Evolutionary conservation across 2,113 vertebrate species (phyloP), one percentile per base, ranked within the genome.

Genomic region (Psephotus haematonotus): DNA sequence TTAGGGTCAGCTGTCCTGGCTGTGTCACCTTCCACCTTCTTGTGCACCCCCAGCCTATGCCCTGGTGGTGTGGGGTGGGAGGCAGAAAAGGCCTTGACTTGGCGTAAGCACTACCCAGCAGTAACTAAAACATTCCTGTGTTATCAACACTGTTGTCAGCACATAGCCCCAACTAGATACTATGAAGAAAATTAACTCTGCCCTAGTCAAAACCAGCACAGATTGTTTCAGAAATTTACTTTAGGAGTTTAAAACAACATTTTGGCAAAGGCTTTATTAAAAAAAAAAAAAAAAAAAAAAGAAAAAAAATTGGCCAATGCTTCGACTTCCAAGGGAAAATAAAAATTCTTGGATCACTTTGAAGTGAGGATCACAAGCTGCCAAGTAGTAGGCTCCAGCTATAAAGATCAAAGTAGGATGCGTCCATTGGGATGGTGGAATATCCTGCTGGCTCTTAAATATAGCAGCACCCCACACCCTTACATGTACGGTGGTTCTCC

Each of bases 401-500:
- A 9, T 5, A n/a, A 7, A 69, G 57, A 60, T 9, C 28, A 8
- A 63, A 63, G 33, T 0, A 76, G n/a, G 29, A 57, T 37, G 37
- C 22, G 81, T 20, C 9, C 49, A 5, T 13, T 25, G 43, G 46
- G 43, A 64, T 7, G 57, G 17, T 81, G 18, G 27, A 88, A 31
- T 35, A 88, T 46, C 47, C 46, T 41, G 24, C 16, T 46, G 46
- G 7, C 17, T 84, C 33, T 37, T 13, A 53, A 22, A 27, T 52
- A 18, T 0, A 60, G 41, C 35, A 64, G 28, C 88, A 77, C 43
- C 64, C 33, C 13, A 63, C 15, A 31, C 35, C 39, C 35, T 33
- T 29, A 43, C 11, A 29, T 2, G 1, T 43, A 14, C 16, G 25
- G 3, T 0, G 2, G 17, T 17, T 53, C 33, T 75, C 6, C 78